Evolutionary conservation across 2,888 invertebrate genomes (phyloP).

Genomic region (Yponomeuta cagnagella): DNA sequence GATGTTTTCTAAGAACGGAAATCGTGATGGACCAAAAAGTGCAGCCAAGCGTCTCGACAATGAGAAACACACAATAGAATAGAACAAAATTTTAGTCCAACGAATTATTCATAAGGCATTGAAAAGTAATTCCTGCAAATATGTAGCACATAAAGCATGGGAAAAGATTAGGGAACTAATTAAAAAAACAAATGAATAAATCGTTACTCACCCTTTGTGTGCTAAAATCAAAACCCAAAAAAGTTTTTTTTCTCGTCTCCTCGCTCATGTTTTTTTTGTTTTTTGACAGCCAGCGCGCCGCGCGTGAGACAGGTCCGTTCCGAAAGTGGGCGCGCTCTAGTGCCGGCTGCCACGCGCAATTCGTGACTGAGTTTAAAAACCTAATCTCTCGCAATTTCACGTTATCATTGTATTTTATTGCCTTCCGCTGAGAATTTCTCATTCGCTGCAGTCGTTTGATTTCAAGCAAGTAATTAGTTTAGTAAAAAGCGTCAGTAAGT

Average conservation of each 20-base stretch:
- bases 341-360: slow-evolving; percentile 13
- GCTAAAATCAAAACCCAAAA: slow-evolving; percentile 90
- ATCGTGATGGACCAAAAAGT: not conserved
- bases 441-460: slow-evolving; percentile 31
- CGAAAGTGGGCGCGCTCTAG: slow-evolving; percentile 19
- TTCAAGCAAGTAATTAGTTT: not conserved
- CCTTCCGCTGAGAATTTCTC: slow-evolving; percentile 29
- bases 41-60: not conserved
- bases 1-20: not conserved
- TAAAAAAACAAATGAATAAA: slow-evolving; percentile 10
- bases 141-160: not conserved
- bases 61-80: not conserved
- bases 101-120: not conserved
- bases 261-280: slow-evolving; percentile 55
- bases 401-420: slow-evolving; percentile 40
- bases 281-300: no score
- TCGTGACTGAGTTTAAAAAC: slow-evolving; percentile 43
- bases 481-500: not conserved
- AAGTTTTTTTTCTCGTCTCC: slow-evolving; percentile 69
- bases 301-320: slow-evolving; percentile 25
- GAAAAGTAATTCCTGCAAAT: not conserved
- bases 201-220: slow-evolving; percentile 85
- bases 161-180: not conserved
- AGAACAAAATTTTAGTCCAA: not conserved
- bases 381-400: slow-evolving; percentile 36